These are phyloP conservation scores for Malacosoma neustria DNA, from an alignment of 2,888 invertebrate species.

Conservation along the genomic window DNA sequence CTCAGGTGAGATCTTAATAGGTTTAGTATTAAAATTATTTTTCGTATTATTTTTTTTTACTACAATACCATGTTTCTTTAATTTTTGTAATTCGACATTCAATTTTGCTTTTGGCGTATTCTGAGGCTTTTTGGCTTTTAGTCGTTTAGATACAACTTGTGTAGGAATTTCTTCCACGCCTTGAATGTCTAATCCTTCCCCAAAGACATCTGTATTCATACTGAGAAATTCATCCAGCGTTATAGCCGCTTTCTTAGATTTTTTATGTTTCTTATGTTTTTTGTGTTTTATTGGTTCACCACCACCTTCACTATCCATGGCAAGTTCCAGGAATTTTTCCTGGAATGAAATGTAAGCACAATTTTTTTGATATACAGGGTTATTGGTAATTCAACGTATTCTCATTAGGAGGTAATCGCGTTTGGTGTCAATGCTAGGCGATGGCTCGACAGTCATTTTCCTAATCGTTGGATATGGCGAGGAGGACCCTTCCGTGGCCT, in stretches of 20 bases:
- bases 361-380: too few relatives aligned
- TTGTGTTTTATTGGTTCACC: constrained; percentile 39
- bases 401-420: too few relatives aligned
- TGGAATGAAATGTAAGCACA: constrained; percentile 22
- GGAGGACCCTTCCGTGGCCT: too few relatives aligned
- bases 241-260: constrained; percentile 58
- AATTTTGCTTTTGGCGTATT: constrained; percentile 23
- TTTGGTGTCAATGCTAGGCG: too few relatives aligned
- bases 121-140: constrained; percentile 35
- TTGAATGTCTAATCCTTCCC: constrained; percentile 58
- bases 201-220: constrained; percentile 68
- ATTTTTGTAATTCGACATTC: constrained; percentile 46
- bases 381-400: too few relatives aligned
- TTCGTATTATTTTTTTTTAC: constrained; percentile 31
- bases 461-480: too few relatives aligned
- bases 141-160: constrained; percentile 43
- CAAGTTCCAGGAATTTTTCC: constrained; percentile 53
- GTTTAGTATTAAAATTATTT: constrained; percentile 4
- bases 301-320: constrained; percentile 40
- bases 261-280: constrained; percentile 64
- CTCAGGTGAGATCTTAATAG: constrained; percentile 7
- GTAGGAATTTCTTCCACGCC: constrained; percentile 66
- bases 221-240: constrained; percentile 64
- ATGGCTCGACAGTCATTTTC: too few relatives aligned
- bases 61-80: constrained; percentile 55